A percentile compares a stretch with the other conserved stretches of the same genome.
phyloP scores from a whole-genome alignment of 2,797 vertebrate species.

The Craterocephalus amniculus region DNA sequence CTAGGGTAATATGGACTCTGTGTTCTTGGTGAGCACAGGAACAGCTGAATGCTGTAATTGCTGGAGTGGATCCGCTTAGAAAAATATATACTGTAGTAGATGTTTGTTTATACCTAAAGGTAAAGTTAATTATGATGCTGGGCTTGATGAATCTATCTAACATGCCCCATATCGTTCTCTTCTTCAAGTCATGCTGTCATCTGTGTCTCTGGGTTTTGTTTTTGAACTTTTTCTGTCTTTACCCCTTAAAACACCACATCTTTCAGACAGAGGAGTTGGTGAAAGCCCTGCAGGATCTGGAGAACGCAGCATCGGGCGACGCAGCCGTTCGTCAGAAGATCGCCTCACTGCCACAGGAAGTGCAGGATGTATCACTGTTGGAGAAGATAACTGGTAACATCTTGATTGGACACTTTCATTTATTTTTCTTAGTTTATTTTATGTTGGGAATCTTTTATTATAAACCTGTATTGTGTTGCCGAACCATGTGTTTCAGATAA shows the following conservation, averaged over 20 bases:
- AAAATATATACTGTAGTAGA: too few relatives aligned
- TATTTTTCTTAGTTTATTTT: too few relatives aligned
- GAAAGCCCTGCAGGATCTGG: slow-evolving; percentile 96
- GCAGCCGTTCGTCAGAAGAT: slow-evolving; percentile 97
- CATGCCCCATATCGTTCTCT: too few relatives aligned
- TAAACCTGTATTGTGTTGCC: too few relatives aligned
- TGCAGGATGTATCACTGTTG: slow-evolving; percentile 95
- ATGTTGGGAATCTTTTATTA: too few relatives aligned
- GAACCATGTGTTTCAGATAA: too few relatives aligned
- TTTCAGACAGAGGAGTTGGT: slow-evolving; percentile 95
- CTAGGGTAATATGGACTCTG: too few relatives aligned
- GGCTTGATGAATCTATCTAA: too few relatives aligned
- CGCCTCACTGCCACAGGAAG: slow-evolving; percentile 96
- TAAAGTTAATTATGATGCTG: neutral
- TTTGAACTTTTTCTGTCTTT: neutral
- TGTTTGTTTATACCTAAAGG: neutral
- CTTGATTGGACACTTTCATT: neutral
- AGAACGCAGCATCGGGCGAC: slow-evolving; percentile 96
- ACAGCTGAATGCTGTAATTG: too few relatives aligned
- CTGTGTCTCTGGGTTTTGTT: neutral
- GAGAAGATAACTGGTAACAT: slow-evolving; percentile 95
- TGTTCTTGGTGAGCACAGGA: too few relatives aligned
- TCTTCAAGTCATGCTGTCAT: neutral
- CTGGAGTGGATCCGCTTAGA: too few relatives aligned
- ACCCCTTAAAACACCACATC: neutral